Evolutionary conservation across 2,888 invertebrate genomes (phyloP), one percentile per base, ranked within the genome.

Genomic region (Rhaphigaster nebulosa): DNA sequence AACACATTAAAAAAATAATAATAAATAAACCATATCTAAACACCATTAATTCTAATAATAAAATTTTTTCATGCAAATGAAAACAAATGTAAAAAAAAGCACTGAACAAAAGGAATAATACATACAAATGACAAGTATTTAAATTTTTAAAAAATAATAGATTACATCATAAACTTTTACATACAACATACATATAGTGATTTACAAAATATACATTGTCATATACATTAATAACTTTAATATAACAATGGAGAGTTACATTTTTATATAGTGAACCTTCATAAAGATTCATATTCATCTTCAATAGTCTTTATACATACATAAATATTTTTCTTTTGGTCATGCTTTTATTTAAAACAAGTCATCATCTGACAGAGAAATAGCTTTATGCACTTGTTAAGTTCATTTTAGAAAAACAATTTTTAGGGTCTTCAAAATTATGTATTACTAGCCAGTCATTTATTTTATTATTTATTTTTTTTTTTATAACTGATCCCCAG

Each of bases 341-440:
- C 91, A 76, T 84, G 87, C 90, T 87, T 90, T 90, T 90, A 90
- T 76, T 91, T 90, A 91, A 90, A 89, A 91, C 88, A 88, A 89
- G 56, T 76, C n/a, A 80, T 91, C 38, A 23, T 76, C 34, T 76
- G 70, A 76, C 70, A 34, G 34, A 29, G 3, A 76, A 38, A 76
- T 76, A 76, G 20, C 34, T 70, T 38, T 34, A 38, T 76, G 20
- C 34, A 76, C 23, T 34, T n/a, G 29, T 60, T 29, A 65, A 65
- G 29, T 29, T 76, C 20, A 38, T 38, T 76, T 38, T 15, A 76
- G 70, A 38, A 76, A 38, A 76, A 76, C 70, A 76, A 38, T 76
- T 76, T 76, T 29, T 76, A 76, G 20, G 20, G 12, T 87, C 50
- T 87, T 87, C 6, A 65, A 65, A 65, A 29, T 15, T 29, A 29